Percentiles rank a stretch among this genome's conserved stretches.
Conservation (phyloP, 1,140 invertebrate species). For the Lethocerus indicus region DNA sequence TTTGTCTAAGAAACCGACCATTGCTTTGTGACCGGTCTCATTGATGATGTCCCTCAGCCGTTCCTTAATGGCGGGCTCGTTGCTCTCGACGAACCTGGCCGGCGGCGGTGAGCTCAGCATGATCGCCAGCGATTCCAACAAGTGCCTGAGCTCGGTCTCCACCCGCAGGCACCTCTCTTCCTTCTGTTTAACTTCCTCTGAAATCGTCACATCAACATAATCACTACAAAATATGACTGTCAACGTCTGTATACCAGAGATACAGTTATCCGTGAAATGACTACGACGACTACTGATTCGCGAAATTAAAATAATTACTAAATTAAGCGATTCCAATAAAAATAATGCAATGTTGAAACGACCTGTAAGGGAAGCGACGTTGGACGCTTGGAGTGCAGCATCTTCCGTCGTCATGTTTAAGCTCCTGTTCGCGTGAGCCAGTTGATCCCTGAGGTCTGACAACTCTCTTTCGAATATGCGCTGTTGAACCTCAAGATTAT, state of each 20-base stretch:
- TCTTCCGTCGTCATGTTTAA: slow-evolving; percentile 44
- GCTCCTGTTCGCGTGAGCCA: slow-evolving; percentile 38
- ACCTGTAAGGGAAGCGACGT: slow-evolving; percentile 50
- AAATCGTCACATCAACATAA: no score
- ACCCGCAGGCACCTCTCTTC: slow-evolving; percentile 47
- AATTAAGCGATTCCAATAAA: background rate
- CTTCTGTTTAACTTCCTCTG: slow-evolving; percentile 47
- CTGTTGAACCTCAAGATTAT: slow-evolving; percentile 42
- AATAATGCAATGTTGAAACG: slow-evolving; percentile 12
- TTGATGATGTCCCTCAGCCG: slow-evolving; percentile 50
- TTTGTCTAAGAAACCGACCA: slow-evolving; percentile 30
- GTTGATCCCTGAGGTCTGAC: slow-evolving; percentile 43
- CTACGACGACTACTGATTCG: no score
- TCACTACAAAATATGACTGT: no score
- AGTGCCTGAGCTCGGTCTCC: slow-evolving; percentile 42
- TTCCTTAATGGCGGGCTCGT: slow-evolving; percentile 57
- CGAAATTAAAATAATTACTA: background rate
- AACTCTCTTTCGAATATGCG: slow-evolving; percentile 44
- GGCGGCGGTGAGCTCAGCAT: slow-evolving; percentile 47
- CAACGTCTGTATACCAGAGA: no score
- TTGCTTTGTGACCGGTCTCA: slow-evolving; percentile 54
- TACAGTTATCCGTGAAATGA: no score
- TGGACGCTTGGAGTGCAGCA: slow-evolving; percentile 43
- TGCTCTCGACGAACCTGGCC: slow-evolving; percentile 49
- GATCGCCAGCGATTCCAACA: slow-evolving; percentile 46